These are phyloP conservation scores for Coluber constrictor DNA, from an alignment of 2,797 vertebrate genomes.

Conservation along the genomic window DNA sequence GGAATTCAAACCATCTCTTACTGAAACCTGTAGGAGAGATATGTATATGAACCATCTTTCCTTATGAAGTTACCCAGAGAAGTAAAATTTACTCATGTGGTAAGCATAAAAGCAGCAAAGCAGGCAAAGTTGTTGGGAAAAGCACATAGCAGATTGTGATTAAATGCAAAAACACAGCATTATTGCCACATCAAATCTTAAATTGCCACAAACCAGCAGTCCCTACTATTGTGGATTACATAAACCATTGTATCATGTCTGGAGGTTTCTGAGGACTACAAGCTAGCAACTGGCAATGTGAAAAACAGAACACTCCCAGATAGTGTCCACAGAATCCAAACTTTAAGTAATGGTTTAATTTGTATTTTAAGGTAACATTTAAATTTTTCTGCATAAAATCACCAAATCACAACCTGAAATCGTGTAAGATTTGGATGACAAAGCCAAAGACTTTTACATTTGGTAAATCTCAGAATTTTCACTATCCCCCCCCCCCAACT, in stretches of 20 bases:
- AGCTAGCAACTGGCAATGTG: not conserved
- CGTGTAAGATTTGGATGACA: not conserved
- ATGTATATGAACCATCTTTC: slow-evolving; percentile 37
- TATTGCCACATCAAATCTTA: slow-evolving; percentile 9
- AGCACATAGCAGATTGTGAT: slow-evolving; percentile 33
- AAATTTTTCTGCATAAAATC: not conserved
- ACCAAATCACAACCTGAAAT: not conserved
- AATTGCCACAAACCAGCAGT: not conserved
- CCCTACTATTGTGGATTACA: not conserved
- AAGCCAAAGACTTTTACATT: not conserved
- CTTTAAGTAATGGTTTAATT: not conserved
- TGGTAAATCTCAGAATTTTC: not conserved
- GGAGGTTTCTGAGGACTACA: not conserved
- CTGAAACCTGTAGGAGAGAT: slow-evolving; percentile 61
- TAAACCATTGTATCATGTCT: not conserved
- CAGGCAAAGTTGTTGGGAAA: slow-evolving; percentile 45
- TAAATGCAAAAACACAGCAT: slow-evolving; percentile 21
- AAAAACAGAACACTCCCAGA: not conserved
- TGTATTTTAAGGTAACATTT: not conserved
- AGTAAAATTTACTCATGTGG: slow-evolving; percentile 15
- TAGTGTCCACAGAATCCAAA: not conserved
- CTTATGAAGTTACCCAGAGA: slow-evolving; percentile 49
- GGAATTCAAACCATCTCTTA: slow-evolving; percentile 56
- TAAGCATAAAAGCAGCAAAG: slow-evolving; percentile 12
- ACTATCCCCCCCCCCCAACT: no score